These are phyloP conservation scores for Rhabdornis inornatus DNA, from an alignment of 2,113 vertebrate genomes.

Conservation along the genomic window DNA sequence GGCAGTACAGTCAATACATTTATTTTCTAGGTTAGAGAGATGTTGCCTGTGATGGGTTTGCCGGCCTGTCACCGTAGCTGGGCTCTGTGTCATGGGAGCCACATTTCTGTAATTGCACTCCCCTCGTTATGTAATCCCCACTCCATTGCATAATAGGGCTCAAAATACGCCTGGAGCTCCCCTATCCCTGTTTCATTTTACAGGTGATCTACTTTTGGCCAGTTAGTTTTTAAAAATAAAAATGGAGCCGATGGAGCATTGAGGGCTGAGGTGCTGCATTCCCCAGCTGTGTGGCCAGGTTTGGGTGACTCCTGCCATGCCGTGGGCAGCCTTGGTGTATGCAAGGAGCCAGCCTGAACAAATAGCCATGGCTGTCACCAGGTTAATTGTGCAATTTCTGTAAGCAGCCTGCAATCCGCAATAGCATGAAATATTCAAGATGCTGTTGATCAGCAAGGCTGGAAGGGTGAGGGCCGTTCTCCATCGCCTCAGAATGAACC, in stretches of 20 bases:
- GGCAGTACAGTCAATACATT: background rate
- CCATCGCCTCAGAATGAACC: rapidly evolving
- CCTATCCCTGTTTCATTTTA: background rate
- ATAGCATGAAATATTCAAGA: background rate
- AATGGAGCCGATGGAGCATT: rapidly evolving
- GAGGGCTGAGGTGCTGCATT: background rate
- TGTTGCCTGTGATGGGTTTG: background rate
- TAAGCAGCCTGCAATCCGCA: background rate
- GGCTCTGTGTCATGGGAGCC: background rate
- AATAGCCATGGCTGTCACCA: background rate
- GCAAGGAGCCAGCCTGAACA: background rate
- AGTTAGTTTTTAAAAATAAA: background rate
- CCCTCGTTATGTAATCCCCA: background rate
- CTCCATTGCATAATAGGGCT: constrained; percentile 36
- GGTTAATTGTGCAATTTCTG: background rate
- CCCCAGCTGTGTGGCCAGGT: background rate
- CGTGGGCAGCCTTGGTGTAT: background rate
- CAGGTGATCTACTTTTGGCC: background rate
- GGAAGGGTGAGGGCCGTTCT: background rate
- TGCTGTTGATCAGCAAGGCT: background rate
- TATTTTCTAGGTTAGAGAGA: background rate
- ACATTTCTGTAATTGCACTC: background rate
- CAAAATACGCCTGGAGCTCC: background rate
- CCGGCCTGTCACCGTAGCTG: background rate
- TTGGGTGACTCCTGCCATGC: background rate